These are phyloP conservation scores for Apodemus sylvaticus DNA, from an alignment of 2,113 vertebrate species.

Conservation along the genomic window DNA sequence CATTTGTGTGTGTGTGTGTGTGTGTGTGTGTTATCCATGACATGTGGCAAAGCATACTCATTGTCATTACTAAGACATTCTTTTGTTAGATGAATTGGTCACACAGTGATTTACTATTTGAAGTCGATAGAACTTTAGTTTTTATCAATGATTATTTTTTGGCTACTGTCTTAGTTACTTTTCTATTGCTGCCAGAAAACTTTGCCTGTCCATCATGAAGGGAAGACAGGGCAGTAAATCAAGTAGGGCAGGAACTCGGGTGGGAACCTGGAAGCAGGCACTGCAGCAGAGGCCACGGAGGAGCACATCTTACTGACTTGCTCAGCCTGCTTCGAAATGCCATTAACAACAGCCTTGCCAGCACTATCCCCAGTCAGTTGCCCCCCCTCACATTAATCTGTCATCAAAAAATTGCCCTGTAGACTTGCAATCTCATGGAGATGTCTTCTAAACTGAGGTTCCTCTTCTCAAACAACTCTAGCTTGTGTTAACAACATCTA, in stretches of 20 bases:
- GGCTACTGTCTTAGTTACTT: not conserved
- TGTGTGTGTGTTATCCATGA: not conserved
- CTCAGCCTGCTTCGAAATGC: not conserved
- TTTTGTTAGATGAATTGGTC: not conserved
- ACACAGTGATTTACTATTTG: not conserved
- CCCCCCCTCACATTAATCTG: not conserved
- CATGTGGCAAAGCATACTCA: not conserved
- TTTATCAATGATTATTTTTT: not conserved
- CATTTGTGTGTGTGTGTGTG: not conserved
- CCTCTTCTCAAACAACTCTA: not conserved
- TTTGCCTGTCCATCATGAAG: not conserved
- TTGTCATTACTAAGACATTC: not conserved
- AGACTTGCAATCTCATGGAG: not conserved
- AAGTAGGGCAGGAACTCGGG: not conserved
- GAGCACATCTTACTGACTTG: not conserved
- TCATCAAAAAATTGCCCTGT: not conserved
- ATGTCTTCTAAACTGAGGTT: not conserved
- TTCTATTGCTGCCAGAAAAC: not conserved
- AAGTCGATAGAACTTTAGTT: not conserved
- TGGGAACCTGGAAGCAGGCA: not conserved
- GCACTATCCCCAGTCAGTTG: not conserved
- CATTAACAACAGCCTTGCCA: not conserved
- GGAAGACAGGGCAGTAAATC: not conserved
- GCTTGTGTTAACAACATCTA: not conserved
- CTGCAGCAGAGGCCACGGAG: not conserved